Evolutionary conservation across 2,888 invertebrate species (phyloP).

Genomic region (Leucophora obtusa): DNA sequence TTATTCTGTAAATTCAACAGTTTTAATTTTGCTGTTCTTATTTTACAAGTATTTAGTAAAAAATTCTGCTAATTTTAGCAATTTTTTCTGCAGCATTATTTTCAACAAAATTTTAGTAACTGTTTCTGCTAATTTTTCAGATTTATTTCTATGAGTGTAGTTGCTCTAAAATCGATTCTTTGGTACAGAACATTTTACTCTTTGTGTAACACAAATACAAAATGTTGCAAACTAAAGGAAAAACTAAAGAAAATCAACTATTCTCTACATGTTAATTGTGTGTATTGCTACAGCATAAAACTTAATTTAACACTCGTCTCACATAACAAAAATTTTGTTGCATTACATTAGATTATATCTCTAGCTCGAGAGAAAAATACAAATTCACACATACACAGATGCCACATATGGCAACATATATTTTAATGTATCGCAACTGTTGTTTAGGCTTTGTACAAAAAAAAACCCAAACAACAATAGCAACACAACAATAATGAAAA

Average conservation of each 20-base stretch:
- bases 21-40: too few species aligned
- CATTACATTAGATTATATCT: constrained; percentile 56
- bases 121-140: too few species aligned
- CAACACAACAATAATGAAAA: constrained; percentile 39
- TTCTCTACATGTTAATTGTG: not conserved
- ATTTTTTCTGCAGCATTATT: too few species aligned
- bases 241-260: not conserved
- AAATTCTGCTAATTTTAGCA: too few species aligned
- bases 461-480: not conserved
- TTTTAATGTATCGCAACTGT: not conserved
- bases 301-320: constrained; percentile 55
- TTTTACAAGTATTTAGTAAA: too few species aligned
- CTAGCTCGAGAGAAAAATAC: not conserved
- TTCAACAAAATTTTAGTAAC: too few species aligned
- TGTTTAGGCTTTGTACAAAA: constrained; percentile 31
- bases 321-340: constrained; percentile 52
- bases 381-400: not conserved
- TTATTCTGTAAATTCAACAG: too few species aligned
- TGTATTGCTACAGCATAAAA: constrained; percentile 20
- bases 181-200: too few species aligned
- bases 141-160: too few species aligned
- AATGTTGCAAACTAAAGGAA: not conserved
- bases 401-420: not conserved
- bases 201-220: too few species aligned
- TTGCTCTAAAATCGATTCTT: too few species aligned